These are phyloP conservation scores for Sceloporus undulatus DNA, from an alignment of 2,113 vertebrate genomes.

Conservation along the genomic window DNA sequence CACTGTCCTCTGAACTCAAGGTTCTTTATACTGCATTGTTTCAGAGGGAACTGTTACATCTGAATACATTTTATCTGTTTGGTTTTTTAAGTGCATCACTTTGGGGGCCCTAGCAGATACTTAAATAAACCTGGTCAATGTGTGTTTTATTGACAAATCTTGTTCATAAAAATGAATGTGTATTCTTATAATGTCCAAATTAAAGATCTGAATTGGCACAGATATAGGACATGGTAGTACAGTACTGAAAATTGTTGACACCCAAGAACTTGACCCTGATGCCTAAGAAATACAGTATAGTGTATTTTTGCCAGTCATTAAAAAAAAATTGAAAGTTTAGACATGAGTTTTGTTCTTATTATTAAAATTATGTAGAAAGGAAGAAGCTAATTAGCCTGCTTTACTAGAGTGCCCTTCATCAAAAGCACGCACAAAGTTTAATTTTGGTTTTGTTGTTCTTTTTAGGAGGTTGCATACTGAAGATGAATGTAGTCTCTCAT, in stretches of 20 bases:
- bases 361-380: too few relatives aligned
- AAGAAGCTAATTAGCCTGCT: too few relatives aligned
- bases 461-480: slow-evolving; percentile 68
- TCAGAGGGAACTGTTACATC: background rate
- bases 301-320: background rate
- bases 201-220: too few relatives aligned
- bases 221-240: rapidly evolving
- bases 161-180: too few relatives aligned
- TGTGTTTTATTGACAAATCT: background rate
- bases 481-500: slow-evolving; percentile 70
- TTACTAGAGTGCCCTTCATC: background rate
- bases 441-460: slow-evolving; percentile 63
- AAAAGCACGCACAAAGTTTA: slow-evolving; percentile 38
- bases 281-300: background rate
- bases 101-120: too few relatives aligned
- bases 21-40: background rate
- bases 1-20: background rate
- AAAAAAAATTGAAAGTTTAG: too few relatives aligned
- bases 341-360: too few relatives aligned
- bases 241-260: background rate
- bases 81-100: too few relatives aligned
- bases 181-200: too few relatives aligned
- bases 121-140: background rate
- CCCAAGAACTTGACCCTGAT: slow-evolving; percentile 18
- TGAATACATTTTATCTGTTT: background rate